These are phyloP conservation scores for Puma concolor DNA, from an alignment of 2,113 vertebrate genomes.

Conservation along the genomic window DNA sequence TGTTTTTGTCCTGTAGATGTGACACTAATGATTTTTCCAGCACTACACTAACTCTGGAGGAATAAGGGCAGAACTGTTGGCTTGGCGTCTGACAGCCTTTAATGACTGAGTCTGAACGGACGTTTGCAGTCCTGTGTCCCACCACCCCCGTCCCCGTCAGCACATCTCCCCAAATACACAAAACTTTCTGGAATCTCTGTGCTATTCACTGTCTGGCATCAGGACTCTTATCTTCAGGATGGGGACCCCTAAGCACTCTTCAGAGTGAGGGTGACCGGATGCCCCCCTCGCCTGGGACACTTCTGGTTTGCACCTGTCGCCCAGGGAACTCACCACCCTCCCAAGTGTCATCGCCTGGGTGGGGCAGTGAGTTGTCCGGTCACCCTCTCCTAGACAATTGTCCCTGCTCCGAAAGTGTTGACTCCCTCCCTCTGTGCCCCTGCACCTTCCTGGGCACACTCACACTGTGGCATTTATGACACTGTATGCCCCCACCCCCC, in stretches of 20 bases:
- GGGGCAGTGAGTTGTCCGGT: neutral
- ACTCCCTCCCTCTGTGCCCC: neutral
- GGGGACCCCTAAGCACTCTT: neutral
- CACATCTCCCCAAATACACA: neutral
- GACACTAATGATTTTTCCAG: no score
- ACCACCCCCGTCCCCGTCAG: neutral
- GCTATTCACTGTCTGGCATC: neutral
- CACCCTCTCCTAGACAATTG: neutral
- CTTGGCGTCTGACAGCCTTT: no score
- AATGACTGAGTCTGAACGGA: no score
- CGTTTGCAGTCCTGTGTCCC: no score
- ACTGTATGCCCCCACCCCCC: no score
- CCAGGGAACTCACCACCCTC: neutral
- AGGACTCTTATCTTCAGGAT: neutral
- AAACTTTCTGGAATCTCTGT: fast-evolving
- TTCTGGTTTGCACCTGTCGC: neutral
- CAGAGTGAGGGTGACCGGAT: no score
- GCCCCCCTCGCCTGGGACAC: neutral
- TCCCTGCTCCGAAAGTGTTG: neutral
- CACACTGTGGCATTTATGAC: no score
- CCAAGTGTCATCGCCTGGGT: no score
- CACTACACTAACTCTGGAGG: no score
- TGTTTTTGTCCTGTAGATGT: no score
- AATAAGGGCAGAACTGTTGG: no score
- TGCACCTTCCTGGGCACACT: neutral